phyloP scores from a whole-genome alignment of 2,888 invertebrate genomes.

The Protonemura montana region DNA sequence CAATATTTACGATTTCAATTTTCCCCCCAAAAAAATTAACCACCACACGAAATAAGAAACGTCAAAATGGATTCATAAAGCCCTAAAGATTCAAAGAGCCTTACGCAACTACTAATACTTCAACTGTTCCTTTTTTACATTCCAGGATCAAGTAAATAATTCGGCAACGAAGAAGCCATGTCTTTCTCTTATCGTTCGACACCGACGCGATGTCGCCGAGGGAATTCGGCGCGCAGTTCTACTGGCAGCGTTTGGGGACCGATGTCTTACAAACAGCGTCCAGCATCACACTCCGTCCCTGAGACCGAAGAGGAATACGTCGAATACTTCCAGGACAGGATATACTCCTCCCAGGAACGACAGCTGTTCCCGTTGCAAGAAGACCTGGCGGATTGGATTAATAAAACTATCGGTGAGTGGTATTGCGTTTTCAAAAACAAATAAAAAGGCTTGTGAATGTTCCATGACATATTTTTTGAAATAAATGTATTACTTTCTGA shows the following conservation, averaged over 20 bases:
- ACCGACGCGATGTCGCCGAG: conserved; percentile 23
- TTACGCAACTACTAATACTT: neutral
- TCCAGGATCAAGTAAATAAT: neutral
- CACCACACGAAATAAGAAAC: neutral
- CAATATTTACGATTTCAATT: neutral
- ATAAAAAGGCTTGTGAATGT: too few species aligned
- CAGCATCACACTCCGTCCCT: conserved; percentile 51
- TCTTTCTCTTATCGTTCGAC: conserved; percentile 14
- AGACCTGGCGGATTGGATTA: conserved; percentile 88
- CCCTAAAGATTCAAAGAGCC: neutral
- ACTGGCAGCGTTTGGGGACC: conserved; percentile 32
- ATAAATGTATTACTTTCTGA: too few species aligned
- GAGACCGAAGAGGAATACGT: conserved; percentile 66
- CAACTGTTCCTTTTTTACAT: neutral
- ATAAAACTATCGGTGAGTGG: conserved; percentile 79
- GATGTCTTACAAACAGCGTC: neutral
- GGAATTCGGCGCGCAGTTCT: conserved; percentile 12
- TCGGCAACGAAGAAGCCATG: neutral
- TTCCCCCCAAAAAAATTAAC: neutral
- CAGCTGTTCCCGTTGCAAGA: conserved; percentile 85
- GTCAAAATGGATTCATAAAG: neutral
- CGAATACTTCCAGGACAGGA: conserved; percentile 75
- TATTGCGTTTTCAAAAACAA: too few species aligned
- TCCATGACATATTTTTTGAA: too few species aligned
- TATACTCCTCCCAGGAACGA: conserved; percentile 77